Conservation (phyloP, 2,888 invertebrate genomes). For the Thera britannica region DNA sequence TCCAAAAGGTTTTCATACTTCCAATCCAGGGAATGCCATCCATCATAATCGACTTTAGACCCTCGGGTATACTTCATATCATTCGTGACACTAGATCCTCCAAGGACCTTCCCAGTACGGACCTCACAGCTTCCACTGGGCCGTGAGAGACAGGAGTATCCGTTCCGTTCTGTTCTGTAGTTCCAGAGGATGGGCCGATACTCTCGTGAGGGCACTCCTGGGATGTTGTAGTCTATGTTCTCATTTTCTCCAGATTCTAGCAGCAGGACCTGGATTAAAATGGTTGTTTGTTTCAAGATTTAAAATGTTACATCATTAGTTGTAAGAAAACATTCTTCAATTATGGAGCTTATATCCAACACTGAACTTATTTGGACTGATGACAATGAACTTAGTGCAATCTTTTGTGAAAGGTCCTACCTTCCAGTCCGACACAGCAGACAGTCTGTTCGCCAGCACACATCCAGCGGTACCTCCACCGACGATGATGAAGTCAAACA, state of each 20-base stretch:
- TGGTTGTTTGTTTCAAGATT: not conserved
- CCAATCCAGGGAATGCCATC: slow-evolving; percentile 78
- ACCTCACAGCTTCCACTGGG: slow-evolving; percentile 77
- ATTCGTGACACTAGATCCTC: slow-evolving; percentile 76
- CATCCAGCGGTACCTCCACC: slow-evolving; percentile 80
- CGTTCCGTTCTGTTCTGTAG: slow-evolving; percentile 74
- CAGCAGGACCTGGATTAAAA: slow-evolving; percentile 61
- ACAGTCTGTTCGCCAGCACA: slow-evolving; percentile 75
- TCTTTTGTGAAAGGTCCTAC: slow-evolving; percentile 44
- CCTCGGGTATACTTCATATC: slow-evolving; percentile 81
- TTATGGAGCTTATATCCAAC: no score
- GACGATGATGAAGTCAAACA: slow-evolving; percentile 80
- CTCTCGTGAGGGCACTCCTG: slow-evolving; percentile 71
- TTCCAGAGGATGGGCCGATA: slow-evolving; percentile 77
- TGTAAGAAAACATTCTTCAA: no score
- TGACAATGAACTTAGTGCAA: no score
- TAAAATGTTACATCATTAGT: not conserved
- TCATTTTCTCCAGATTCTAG: slow-evolving; percentile 77
- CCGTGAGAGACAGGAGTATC: slow-evolving; percentile 74
- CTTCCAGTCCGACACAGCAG: slow-evolving; percentile 77
- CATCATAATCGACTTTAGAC: slow-evolving; percentile 73
- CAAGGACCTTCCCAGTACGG: slow-evolving; percentile 74
- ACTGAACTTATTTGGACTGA: no score
- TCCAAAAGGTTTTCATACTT: slow-evolving; percentile 75
- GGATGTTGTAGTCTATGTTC: slow-evolving; percentile 77